Conservation (phyloP, 2,797 vertebrate genomes). For the Crocodylus rhombifer region DNA sequence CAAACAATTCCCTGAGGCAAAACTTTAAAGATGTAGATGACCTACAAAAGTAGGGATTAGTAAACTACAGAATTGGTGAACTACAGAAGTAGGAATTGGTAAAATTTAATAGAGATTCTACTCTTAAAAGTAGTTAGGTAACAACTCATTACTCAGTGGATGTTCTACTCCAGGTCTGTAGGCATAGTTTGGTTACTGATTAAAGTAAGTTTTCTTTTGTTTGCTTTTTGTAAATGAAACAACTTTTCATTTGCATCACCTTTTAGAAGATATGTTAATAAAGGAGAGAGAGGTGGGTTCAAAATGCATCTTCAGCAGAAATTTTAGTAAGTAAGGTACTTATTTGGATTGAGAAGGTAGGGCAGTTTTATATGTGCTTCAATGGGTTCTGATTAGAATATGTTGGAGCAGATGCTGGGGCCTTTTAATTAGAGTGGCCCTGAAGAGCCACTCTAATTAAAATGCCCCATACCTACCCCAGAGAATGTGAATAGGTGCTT, state of each 20-base stretch:
- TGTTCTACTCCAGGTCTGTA: neutral
- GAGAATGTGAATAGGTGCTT: no score
- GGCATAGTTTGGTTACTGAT: neutral
- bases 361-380: no score
- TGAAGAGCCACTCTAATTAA: no score
- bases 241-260: neutral
- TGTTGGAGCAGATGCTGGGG: no score
- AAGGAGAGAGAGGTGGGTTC: neutral
- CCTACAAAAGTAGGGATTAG: neutral
- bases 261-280: neutral
- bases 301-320: neutral
- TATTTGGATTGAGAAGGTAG: no score
- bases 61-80: no score
- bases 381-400: no score
- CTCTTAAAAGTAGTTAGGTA: neutral
- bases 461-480: no score
- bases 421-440: no score
- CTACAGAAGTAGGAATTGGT: neutral
- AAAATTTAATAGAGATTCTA: neutral
- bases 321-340: no score
- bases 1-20: no score
- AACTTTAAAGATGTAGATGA: neutral
- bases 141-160: neutral
- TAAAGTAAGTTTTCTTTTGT: neutral
- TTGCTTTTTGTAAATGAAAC: neutral